A percentile compares a stretch with the other conserved stretches of the same genome.
Evolutionary conservation across 2,797 vertebrate genomes (phyloP).

Genomic region (Schizothorax lantsangensis): DNA sequence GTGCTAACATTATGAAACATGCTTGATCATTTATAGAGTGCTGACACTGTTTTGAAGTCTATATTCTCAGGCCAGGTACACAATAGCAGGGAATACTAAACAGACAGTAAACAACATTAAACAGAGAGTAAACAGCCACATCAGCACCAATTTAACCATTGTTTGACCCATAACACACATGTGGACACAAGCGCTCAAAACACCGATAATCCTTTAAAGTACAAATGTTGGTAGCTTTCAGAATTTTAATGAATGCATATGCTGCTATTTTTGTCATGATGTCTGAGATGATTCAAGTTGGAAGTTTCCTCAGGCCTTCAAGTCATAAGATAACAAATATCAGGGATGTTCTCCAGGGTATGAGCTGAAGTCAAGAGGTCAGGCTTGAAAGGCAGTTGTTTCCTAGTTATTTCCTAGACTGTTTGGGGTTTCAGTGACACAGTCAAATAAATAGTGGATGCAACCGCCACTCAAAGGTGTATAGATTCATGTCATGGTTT

Average conservation of each 20-base stretch:
- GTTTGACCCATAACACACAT: background rate
- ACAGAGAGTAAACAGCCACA: slow-evolving; percentile 14
- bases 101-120: slow-evolving; percentile 20
- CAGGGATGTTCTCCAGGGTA: slow-evolving; percentile 41
- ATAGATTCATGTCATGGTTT: slow-evolving; percentile 43
- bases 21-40: slow-evolving; percentile 15
- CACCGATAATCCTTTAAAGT: background rate
- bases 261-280: background rate
- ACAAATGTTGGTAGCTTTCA: background rate
- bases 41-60: slow-evolving; percentile 32
- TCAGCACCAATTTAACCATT: background rate
- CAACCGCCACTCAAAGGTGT: slow-evolving; percentile 34
- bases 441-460: slow-evolving; percentile 59
- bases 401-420: slow-evolving; percentile 50
- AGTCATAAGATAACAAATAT: slow-evolving; percentile 41
- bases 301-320: slow-evolving; percentile 34
- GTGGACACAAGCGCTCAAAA: background rate
- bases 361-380: slow-evolving; percentile 48
- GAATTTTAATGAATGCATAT: background rate
- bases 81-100: slow-evolving; percentile 22
- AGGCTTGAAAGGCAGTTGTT: slow-evolving; percentile 44
- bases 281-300: background rate
- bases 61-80: background rate
- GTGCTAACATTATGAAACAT: background rate
- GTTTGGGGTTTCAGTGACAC: slow-evolving; percentile 59